Base-by-base conservation (phyloP, 2,797 vertebrate species). In the Apogon talboti region DNA sequence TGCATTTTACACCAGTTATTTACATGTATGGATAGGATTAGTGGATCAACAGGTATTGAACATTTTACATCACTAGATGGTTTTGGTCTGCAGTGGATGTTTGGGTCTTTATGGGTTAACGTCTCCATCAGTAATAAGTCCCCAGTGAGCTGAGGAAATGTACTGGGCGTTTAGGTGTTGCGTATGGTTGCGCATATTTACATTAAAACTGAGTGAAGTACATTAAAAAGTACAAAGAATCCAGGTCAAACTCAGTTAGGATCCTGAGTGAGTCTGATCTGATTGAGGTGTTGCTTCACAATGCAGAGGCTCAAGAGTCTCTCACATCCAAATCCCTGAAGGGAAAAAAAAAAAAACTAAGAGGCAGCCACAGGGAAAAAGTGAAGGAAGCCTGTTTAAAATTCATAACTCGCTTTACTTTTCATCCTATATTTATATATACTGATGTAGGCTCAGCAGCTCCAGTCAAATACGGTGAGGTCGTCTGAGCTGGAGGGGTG, bases 331-430 rank as follows among this genome's bases (percentile, higher is more conserved):
- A 68, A 54, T 4, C 24, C n/a, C n/a, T 4, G 4, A 24, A 24
- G 5, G 5, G 5, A 24, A 24, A 24, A 24, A 24, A 24, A 53
- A 59, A 68, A 57, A 41, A 21, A 16, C 21, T 11, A 7, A 70
- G 35, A 53, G 50, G 47, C 38, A 42, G 41, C 64, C 55, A 12
- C 16, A 60, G 7, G 30, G 30, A 46, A 47, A 13, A 8, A 11
- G 24, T 11, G 15, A 35, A 46, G n/a, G 60, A 42, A 56, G 19
- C 35, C 49, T 57, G 13, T 71, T 85, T 76, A 62, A 82, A 84
- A 81, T 81, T 76, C 82, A 79, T 38, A 59, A 71, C 66, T 55
- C 38, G 72, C 49, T 67, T 72, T 70, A 60, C 54, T 73, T 78
- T 45, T 75, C 71, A 83, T 79, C 68, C 58, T 68, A 16, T 69